A percentile compares a stretch with the other conserved stretches of the same genome.
Conservation (phyloP, 2,888 invertebrate genomes). For the Megamerina dolium region DNA sequence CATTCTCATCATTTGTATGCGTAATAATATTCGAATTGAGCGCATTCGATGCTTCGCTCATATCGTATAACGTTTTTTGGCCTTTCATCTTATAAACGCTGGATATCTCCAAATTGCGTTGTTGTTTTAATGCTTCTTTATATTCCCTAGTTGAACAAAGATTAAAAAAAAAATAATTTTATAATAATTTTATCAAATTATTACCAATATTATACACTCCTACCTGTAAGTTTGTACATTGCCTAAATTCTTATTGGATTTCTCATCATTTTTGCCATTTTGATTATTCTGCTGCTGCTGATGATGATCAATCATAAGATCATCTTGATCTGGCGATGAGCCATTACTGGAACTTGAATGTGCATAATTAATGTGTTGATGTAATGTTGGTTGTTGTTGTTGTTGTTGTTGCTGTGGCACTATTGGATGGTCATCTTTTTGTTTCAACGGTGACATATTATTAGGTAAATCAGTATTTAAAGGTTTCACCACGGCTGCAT, state of each 20-base stretch:
- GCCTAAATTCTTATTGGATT: slow-evolving; percentile 40
- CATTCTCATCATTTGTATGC: slow-evolving; percentile 22
- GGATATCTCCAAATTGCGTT: slow-evolving; percentile 69
- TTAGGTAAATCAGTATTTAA: slow-evolving; percentile 15
- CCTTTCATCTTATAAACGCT: slow-evolving; percentile 59
- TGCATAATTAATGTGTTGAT: slow-evolving; percentile 28
- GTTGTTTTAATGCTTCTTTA: slow-evolving; percentile 82
- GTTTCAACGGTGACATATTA: slow-evolving; percentile 32
- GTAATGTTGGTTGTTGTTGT: slow-evolving; percentile 12
- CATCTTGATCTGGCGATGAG: slow-evolving; percentile 45
- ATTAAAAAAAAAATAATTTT: neutral
- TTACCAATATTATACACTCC: slow-evolving; percentile 9
- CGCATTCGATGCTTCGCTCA: slow-evolving; percentile 23
- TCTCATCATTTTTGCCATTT: slow-evolving; percentile 34
- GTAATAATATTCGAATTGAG: slow-evolving; percentile 15
- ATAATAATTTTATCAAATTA: slow-evolving; percentile 5
- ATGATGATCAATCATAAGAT: slow-evolving; percentile 37
- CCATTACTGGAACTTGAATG: slow-evolving; percentile 42
- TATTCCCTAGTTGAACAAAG: slow-evolving; percentile 61
- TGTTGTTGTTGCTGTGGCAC: slow-evolving; percentile 17
- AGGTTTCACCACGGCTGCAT: slow-evolving; percentile 24
- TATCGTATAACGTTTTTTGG: slow-evolving; percentile 44
- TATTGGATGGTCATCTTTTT: slow-evolving; percentile 15
- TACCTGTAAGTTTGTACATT: slow-evolving; percentile 49
- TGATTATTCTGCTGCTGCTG: slow-evolving; percentile 25